Conservation (phyloP, 2,113 vertebrate species). For the Halcyon senegalensis region DNA sequence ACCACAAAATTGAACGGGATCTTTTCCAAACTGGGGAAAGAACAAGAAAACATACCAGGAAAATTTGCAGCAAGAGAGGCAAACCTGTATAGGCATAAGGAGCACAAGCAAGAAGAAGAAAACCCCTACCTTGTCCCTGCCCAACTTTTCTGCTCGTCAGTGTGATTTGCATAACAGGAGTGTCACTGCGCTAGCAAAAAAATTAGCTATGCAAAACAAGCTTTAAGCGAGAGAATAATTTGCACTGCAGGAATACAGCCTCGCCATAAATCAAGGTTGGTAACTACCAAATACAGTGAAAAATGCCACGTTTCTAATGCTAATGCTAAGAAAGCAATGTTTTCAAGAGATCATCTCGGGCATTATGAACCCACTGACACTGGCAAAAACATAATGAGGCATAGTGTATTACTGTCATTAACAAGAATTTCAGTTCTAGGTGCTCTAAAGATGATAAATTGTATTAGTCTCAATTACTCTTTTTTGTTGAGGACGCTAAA, state of each 20-base stretch:
- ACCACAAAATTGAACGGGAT: neutral
- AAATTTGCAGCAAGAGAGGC: neutral
- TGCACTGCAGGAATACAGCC: neutral
- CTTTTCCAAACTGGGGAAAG: neutral
- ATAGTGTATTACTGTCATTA: conserved; percentile 52
- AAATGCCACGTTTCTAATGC: conserved; percentile 13
- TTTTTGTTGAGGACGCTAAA: neutral
- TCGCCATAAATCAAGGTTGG: conserved; percentile 31
- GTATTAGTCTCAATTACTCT: conserved; percentile 11
- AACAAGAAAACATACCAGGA: neutral
- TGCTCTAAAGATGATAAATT: conserved; percentile 37
- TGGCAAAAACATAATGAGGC: conserved; percentile 20
- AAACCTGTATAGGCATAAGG: neutral
- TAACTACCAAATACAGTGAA: conserved; percentile 56
- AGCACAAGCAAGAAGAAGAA: neutral
- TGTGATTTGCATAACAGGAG: neutral
- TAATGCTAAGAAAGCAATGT: neutral
- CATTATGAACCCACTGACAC: conserved; percentile 31
- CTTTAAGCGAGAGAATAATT: conserved; percentile 29
- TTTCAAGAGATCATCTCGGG: neutral
- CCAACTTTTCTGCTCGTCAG: neutral
- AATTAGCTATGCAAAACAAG: conserved; percentile 22
- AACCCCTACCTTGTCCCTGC: neutral
- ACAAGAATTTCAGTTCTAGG: conserved; percentile 11
- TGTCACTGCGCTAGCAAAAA: neutral